Evolutionary conservation across 2,113 vertebrate species (phyloP).

Genomic region (Phoxinus phoxinus): DNA sequence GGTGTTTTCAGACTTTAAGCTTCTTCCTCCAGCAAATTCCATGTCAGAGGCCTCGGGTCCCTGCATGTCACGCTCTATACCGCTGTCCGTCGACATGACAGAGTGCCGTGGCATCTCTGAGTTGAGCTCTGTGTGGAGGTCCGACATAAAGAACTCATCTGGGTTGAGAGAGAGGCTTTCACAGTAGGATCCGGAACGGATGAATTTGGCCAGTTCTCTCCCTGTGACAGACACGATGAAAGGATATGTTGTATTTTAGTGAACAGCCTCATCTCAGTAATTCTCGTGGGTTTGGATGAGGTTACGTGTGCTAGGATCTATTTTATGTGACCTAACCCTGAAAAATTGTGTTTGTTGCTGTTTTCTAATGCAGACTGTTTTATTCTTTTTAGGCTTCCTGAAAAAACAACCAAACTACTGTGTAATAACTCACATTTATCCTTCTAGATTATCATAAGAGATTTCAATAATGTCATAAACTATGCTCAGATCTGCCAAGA

Average conservation of each 20-base stretch:
- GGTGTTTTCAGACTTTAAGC: neutral
- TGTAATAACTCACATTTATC: neutral
- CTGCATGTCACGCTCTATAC: slow-evolving; percentile 88
- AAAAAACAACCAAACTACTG: neutral
- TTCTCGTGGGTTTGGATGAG: neutral
- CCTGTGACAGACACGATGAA: slow-evolving; percentile 72
- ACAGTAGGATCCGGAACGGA: slow-evolving; percentile 71
- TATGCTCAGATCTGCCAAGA: neutral
- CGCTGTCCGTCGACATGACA: slow-evolving; percentile 89
- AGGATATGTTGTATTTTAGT: neutral
- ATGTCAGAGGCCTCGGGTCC: slow-evolving; percentile 59
- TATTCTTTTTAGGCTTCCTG: neutral
- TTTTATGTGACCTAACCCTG: neutral
- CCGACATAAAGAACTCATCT: slow-evolving; percentile 81
- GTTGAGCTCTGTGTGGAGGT: slow-evolving; percentile 66
- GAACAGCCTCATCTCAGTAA: neutral
- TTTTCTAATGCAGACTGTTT: neutral
- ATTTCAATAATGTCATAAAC: neutral
- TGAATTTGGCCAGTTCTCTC: slow-evolving; percentile 84
- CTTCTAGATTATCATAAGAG: neutral
- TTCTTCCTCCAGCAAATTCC: neutral
- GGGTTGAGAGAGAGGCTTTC: slow-evolving; percentile 71
- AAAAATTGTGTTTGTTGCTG: neutral
- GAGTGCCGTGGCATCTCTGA: slow-evolving; percentile 81
- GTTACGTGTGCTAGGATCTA: neutral